Evolutionary conservation across 2,797 vertebrate species (phyloP).

Genomic region (Platyrinchus mystaceus): DNA sequence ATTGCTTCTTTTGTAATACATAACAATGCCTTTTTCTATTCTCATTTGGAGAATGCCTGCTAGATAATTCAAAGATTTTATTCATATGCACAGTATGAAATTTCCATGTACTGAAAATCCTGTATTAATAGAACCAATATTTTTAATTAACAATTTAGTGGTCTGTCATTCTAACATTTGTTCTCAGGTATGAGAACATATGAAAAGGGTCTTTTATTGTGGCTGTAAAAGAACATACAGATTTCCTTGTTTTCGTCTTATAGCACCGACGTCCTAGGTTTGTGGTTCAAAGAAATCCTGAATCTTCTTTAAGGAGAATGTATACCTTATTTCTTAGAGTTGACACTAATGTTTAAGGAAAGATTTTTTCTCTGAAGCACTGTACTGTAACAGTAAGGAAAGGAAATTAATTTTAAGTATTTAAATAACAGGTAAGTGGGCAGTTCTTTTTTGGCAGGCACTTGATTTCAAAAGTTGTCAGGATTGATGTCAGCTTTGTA

Average conservation of each 20-base stretch:
- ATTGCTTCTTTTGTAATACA: background rate
- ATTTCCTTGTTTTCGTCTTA: background rate
- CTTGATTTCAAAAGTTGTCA: background rate
- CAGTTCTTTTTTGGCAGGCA: background rate
- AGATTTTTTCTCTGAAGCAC: background rate
- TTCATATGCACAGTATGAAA: background rate
- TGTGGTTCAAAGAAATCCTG: background rate
- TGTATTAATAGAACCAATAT: background rate
- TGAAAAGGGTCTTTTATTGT: background rate
- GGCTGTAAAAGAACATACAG: background rate
- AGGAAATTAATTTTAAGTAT: background rate
- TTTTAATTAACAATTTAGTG: background rate
- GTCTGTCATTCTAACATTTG: background rate
- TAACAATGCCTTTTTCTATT: background rate
- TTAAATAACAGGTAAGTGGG: background rate
- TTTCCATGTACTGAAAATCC: background rate
- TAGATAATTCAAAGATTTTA: background rate
- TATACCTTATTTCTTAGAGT: background rate
- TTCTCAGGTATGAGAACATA: background rate
- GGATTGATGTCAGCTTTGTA: slow-evolving; percentile 19
- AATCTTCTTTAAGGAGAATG: background rate
- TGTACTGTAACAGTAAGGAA: background rate
- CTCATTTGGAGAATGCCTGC: background rate
- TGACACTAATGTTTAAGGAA: slow-evolving; percentile 33
- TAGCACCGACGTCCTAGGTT: background rate